These are phyloP conservation scores for Ennomos quercinarius DNA, from an alignment of 2,888 invertebrate genomes.

Conservation along the genomic window DNA sequence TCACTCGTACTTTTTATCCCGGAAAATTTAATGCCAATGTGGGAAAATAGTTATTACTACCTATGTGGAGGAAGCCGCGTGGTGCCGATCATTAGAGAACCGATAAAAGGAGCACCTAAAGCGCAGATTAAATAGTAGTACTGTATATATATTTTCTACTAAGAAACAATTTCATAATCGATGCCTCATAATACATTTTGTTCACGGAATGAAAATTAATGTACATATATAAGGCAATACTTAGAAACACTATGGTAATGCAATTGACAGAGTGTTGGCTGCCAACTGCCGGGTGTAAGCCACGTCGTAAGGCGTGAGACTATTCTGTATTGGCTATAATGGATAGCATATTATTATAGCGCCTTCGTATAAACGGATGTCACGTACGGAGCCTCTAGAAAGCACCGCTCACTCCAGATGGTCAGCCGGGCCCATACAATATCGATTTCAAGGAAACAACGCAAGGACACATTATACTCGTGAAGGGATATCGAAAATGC, in stretches of 20 bases:
- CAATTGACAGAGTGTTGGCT: slow-evolving; percentile 43
- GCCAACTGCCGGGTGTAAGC: slow-evolving; percentile 48
- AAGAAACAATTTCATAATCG: slow-evolving; percentile 44
- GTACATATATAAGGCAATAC: slow-evolving; percentile 49
- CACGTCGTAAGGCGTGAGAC: slow-evolving; percentile 55
- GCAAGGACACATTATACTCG: slow-evolving; percentile 29
- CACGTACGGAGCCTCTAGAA: slow-evolving; percentile 61
- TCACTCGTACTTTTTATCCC: too few relatives aligned
- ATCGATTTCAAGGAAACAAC: slow-evolving; percentile 47
- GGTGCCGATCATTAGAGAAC: too few relatives aligned
- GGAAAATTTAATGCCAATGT: too few relatives aligned
- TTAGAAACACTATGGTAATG: slow-evolving; percentile 51
- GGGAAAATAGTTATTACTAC: too few relatives aligned
- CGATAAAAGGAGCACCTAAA: too few relatives aligned
- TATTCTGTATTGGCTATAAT: slow-evolving; percentile 55
- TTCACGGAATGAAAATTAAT: slow-evolving; percentile 51
- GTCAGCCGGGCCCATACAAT: slow-evolving; percentile 51
- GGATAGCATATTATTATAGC: slow-evolving; percentile 12
- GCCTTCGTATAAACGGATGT: slow-evolving; percentile 63
- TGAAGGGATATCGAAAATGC: slow-evolving; percentile 20
- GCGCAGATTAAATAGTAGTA: too few relatives aligned
- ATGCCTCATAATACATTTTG: slow-evolving; percentile 44
- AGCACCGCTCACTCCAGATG: slow-evolving; percentile 57
- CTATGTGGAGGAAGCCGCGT: too few relatives aligned
- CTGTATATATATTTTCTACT: slow-evolving; percentile 3